phyloP scores from a whole-genome alignment of 2,113 vertebrate genomes.

The Lethenteron reissneri region DNA sequence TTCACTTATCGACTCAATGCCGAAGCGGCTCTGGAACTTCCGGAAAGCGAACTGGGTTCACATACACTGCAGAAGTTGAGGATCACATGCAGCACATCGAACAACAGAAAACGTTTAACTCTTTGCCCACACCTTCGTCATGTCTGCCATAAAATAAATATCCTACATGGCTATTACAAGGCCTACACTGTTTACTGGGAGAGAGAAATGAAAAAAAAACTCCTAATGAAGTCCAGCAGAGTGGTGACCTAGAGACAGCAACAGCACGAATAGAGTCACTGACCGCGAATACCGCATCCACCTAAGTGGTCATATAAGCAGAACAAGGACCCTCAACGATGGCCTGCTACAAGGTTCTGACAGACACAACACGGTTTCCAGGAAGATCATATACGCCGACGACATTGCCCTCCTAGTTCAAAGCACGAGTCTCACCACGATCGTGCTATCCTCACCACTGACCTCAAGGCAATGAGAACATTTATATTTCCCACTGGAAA shows the following conservation, averaged over 20 bases:
- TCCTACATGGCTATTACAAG: too few species aligned
- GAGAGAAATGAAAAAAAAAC: too few species aligned
- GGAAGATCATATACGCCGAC: background rate
- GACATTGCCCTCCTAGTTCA: background rate
- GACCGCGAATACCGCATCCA: background rate
- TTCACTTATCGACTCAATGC: conserved; percentile 6
- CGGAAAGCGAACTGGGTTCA: background rate
- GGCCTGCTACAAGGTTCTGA: background rate
- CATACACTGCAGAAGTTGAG: background rate
- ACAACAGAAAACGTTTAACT: background rate
- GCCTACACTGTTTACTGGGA: too few species aligned
- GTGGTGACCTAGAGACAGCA: background rate
- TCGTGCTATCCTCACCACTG: background rate
- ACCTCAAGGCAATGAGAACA: background rate
- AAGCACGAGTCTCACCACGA: background rate
- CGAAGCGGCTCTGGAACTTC: background rate
- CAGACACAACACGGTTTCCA: background rate
- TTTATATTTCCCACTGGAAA: background rate
- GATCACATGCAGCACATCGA: background rate
- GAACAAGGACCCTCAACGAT: background rate
- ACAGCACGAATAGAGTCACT: too few species aligned
- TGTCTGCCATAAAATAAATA: background rate
- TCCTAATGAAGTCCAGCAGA: too few species aligned
- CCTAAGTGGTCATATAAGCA: background rate
- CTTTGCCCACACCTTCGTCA: background rate